Evolutionary conservation across 2,113 vertebrate species (phyloP), one percentile per base, ranked within the genome.

Genomic region (Carassius gibelio): DNA sequence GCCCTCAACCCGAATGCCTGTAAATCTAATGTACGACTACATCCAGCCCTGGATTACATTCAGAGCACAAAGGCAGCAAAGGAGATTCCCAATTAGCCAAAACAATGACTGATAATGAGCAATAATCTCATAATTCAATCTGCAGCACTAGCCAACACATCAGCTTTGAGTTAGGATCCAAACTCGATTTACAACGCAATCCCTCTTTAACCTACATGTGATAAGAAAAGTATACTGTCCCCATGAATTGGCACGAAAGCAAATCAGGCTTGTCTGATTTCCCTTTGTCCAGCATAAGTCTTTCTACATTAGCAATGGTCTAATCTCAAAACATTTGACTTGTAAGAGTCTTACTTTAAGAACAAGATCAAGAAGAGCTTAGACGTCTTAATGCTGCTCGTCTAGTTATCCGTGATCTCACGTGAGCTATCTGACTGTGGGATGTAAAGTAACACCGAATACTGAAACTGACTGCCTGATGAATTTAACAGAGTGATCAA

Each of bases 341-440:
- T 81, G 38, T 52, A 57, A 81, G 84, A 81, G 57, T 9, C 78
- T 86, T 86, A 86, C 17, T 66, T 36, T 75, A 86, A 81, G 69
- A 81, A 62, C 55, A 86, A 55, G 78, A 81, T 64, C 78, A 86
- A 62, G 34, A 34, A 50, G 48, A 50, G 69, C 69, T 75, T 75
- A 86, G 10, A 4, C 2, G 5, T 36, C 59, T 50, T 81, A 75
- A 86, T 69, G 68, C 78, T 17, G 38, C n/a, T 81, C 30, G 30
- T 85, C 57, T 81, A 48, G 55, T 74, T 85, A 81, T 74, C 84
- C 8, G 21, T 50, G 23, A 85, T 81, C 84, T 85, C 55, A 34
- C n/a, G 21, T 57, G 75, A 50, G 38, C 57, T 17, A 23, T 57
- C 68, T 3, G 57, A 50, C 82, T 77, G 77, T 26, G 36, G 57